A percentile compares a stretch with the other conserved stretches of the same genome.
Conservation (phyloP, 2,113 vertebrate genomes). For the Phrynocephalus versicolor region DNA sequence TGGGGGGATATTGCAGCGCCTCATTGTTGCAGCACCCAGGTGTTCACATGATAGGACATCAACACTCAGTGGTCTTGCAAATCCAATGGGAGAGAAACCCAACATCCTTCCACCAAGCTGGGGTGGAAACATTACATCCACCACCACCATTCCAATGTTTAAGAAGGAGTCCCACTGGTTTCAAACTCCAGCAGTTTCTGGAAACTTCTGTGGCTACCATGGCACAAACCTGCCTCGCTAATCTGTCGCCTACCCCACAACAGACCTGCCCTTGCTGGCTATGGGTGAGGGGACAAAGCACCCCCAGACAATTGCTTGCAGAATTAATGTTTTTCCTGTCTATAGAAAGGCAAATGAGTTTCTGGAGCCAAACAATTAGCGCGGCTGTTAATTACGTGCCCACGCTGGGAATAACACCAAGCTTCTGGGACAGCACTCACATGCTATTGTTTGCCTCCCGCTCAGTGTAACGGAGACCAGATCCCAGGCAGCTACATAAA, state of each 20-base stretch:
- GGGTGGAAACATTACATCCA: constrained; percentile 36
- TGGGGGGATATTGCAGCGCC: background rate
- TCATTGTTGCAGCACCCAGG: background rate
- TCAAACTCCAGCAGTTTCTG: constrained; percentile 45
- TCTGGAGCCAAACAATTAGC: constrained; percentile 77
- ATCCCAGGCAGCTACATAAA: constrained; percentile 77
- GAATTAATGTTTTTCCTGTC: constrained; percentile 71
- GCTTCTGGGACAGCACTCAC: constrained; percentile 71
- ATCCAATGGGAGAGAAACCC: constrained; percentile 11
- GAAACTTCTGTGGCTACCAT: constrained; percentile 35
- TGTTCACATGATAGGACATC: background rate
- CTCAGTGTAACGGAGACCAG: constrained; percentile 71
- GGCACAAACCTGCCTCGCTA: constrained; percentile 53
- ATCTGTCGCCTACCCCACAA: constrained; percentile 61
- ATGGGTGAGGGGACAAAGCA: constrained; percentile 24
- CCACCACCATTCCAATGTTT: constrained; percentile 15
- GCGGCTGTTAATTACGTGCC: constrained; percentile 71
- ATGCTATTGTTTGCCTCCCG: constrained; percentile 69
- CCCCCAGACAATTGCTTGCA: constrained; percentile 48
- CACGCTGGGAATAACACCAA: constrained; percentile 67
- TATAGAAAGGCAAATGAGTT: constrained; percentile 74
- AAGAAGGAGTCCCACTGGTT: constrained; percentile 39
- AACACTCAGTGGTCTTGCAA: background rate
- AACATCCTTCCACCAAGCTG: background rate
- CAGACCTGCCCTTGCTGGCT: constrained; percentile 55